Conservation (phyloP, 2,888 invertebrate species). For the Diadromus collaris region DNA sequence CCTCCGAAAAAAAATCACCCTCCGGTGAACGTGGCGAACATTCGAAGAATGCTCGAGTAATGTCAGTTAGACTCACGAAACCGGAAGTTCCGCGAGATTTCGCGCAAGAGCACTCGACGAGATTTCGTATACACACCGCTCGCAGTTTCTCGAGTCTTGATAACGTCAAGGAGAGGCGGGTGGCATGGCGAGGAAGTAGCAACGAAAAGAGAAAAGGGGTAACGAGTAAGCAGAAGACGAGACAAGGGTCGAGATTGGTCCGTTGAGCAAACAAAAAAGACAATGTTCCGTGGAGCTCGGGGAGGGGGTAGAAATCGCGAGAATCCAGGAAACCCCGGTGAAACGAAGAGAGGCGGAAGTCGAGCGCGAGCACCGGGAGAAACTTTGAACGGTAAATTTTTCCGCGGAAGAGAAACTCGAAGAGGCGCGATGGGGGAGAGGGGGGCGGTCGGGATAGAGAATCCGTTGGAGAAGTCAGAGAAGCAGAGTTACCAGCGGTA, state of each 20-base stretch:
- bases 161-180: slow-evolving; percentile 6
- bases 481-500: slow-evolving; percentile 52
- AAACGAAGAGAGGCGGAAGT: slow-evolving; percentile 57
- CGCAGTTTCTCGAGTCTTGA: slow-evolving; percentile 40
- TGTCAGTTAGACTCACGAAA: slow-evolving; percentile 2
- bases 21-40: slow-evolving; percentile 35
- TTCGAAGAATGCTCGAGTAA: slow-evolving; percentile 19
- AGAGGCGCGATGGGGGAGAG: slow-evolving; percentile 31
- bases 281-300: slow-evolving; percentile 37
- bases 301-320: slow-evolving; percentile 16
- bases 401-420: slow-evolving; percentile 49
- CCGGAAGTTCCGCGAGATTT: slow-evolving; percentile 22
- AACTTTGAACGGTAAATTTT: slow-evolving; percentile 57
- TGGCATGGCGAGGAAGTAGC: not conserved
- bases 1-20: not conserved
- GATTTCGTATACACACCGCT: slow-evolving; percentile 17
- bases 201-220: slow-evolving; percentile 23
- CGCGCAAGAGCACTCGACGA: slow-evolving; percentile 25
- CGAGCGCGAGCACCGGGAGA: slow-evolving; percentile 44
- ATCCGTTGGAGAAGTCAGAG: slow-evolving; percentile 51
- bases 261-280: slow-evolving; percentile 53
- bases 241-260: slow-evolving; percentile 51
- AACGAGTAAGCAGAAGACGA: slow-evolving; percentile 46
- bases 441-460: slow-evolving; percentile 47
- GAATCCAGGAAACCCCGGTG: slow-evolving; percentile 30